Evolutionary conservation across 2,113 vertebrate genomes (phyloP), one percentile per base, ranked within the genome.

Genomic region (Scortum barcoo): DNA sequence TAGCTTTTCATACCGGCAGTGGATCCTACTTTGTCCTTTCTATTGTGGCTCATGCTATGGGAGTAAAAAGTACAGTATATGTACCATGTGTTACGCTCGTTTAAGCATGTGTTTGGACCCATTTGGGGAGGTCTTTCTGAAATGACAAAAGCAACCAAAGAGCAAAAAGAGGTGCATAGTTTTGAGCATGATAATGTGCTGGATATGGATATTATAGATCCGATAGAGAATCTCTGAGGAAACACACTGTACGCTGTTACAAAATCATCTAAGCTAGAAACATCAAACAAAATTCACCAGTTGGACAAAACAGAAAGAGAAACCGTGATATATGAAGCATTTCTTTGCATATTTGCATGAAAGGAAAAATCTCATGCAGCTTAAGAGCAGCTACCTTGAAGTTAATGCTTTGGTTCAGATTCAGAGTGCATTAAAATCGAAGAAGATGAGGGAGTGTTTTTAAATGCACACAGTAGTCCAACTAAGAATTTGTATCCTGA

Each of bases 281-380:
- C 77, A 61, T 68, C 24, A 0, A 58, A 72, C 53, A 51, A 2
- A 53, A 74, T 63, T 72, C 70, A 88, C 48, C 28, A 50, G 60
- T 16, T 19, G 46, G 62, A 85, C 36, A 60, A 72, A 81, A 76
- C 46, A 72, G n/a, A n/a, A 63, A 88, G 17, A 50, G 42, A 71
- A 73, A 72, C 30, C 7, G 16, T 66, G 60, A 81, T 42, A 58
- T 6, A 81, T 57, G 38, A 83, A 89, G 81, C 76, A 48, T 74
- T 88, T 91, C 42, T 86, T 92, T 94, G 91, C 92, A 92, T 93
- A 94, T 92, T 85, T 88, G 86, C 91, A 88, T 88, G 84, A 89
- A 86, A 89, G 76, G 44, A 87, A 83, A 88, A 5, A 56, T 85
- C 77, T 66, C 90, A 89, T 86, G 88, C 87, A 86, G 88, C 85